Evolutionary conservation across 2,888 invertebrate species (phyloP), one percentile per base, ranked within the genome.

Genomic region (Hydraecia micacea): DNA sequence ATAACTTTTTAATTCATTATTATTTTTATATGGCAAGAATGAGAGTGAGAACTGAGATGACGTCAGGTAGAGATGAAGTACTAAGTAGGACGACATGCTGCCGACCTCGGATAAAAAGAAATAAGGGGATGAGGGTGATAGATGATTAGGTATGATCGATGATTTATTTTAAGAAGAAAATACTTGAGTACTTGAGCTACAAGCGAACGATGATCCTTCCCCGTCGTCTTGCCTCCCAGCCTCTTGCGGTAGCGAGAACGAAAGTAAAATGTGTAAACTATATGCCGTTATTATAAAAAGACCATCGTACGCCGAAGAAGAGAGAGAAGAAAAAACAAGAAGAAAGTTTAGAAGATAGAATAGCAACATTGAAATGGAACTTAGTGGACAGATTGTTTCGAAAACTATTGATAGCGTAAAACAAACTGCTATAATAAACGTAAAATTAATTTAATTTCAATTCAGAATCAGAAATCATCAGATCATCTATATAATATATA

Each of bases 151-250:
- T 55, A 42, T 15, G 13, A 36, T 39, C 18, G n/a, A 32, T 42
- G 36, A 55, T 49, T 67, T 79, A 75, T n/a, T 32, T 21, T 60
- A 80, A 85, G 11, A 79, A 84, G 65, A 78, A 80, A 83, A 76
- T 76, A 85, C 88, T n/a, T n/a, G n/a, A 72, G 84, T 95, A 95
- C 95, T 95, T 95, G 94, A 94, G 81, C 92, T 92, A 93, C 93
- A 91, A 90, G 94, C 94, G 90, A 89, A 92, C 88, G 93, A 91
- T 75, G 93, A 90, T 87, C 91, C 93, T 78, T 94, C 95, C 25
- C 90, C 90, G 79, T 94, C 93, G 73, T 94, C 95, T 81, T 90
- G 92, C 82, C 91, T 94, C 78, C 92, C 93, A 85, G 89, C 90
- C 76, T 94, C 94, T 93, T 94, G 92, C 89, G 94, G 89, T 85